Base-by-base conservation (phyloP, 2,888 invertebrate species). In the Macrosoma leucophasiata region DNA sequence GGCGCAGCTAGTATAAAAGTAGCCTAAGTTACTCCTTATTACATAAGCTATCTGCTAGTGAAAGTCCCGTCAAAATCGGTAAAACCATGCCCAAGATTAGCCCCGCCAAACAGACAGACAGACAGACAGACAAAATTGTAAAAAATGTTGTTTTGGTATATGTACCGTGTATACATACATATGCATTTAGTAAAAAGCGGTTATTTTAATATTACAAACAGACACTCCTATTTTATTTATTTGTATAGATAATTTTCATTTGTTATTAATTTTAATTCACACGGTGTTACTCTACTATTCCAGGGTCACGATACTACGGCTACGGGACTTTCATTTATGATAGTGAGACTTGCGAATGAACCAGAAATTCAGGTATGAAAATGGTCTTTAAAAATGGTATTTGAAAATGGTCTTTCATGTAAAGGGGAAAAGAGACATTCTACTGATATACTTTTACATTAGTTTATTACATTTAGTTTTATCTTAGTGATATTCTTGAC, bases 231-330 rank as follows among this genome's bases (percentile, higher is more conserved):
- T 17, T 17, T n/a, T n/a, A n/a, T n/a, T n/a, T n/a, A n/a, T n/a
- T n/a, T n/a, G n/a, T n/a, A n/a, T n/a, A n/a, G n/a, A n/a, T n/a
- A 17, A 17, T 5, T 17, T 5, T 17, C 4, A 5, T 17, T 5
- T 17, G 17, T 17, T 5, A 4, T 17, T 8, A 17, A 23, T 10
- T 15, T n/a, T n/a, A n/a, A n/a, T n/a, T n/a, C n/a, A n/a, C 6
- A 3, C 1, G 1, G 7, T 26, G 12, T 30, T 17, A 12, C 9
- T 22, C 34, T 23, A 11, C 15, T 36, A n/a, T 15, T 54, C 15
- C 38, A 85, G 85, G 85, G 85, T n/a, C 77, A 84, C 38, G 85
- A 85, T 36, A 85, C 85, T 0, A 76, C 79, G 0, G 71, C 78
- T 0, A 58, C 62, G 45, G 68, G 66, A 1, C 33, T 82, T 4